Conservation (phyloP, 2,797 vertebrate genomes). For the Hirundo rustica region DNA sequence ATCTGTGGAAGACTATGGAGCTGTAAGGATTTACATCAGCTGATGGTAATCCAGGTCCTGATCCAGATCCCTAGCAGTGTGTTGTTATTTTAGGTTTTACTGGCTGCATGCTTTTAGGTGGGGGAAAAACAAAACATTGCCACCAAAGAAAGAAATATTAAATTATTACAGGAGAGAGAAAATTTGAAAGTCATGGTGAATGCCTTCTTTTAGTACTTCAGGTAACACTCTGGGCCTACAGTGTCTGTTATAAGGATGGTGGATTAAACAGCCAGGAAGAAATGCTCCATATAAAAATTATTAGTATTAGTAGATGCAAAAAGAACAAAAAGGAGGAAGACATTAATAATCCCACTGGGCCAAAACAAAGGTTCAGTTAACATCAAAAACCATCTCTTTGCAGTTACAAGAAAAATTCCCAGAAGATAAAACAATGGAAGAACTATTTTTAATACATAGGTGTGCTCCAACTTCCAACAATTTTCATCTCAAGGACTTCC, state of each 20-base stretch:
- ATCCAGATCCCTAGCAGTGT: background rate
- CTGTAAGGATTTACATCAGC: background rate
- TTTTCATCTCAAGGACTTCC: background rate
- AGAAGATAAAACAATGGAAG: background rate
- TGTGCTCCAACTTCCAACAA: background rate
- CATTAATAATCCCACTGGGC: background rate
- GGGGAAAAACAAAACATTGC: background rate
- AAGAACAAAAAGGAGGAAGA: background rate
- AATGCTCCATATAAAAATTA: background rate
- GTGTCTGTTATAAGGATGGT: background rate
- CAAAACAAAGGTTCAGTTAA: background rate
- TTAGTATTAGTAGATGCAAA: background rate
- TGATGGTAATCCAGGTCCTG: background rate
- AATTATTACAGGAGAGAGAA: background rate
- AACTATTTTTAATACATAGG: background rate
- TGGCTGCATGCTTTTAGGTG: background rate
- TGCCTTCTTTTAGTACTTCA: background rate
- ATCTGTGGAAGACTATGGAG: background rate
- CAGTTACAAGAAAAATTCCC: background rate
- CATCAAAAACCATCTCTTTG: background rate
- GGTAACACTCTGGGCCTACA: background rate
- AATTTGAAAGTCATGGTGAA: background rate
- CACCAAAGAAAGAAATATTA: background rate
- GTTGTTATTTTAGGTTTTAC: background rate
- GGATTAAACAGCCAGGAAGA: background rate